Evolutionary conservation across 2,797 vertebrate species (phyloP).

Genomic region (Hydrocynus forskahlii): DNA sequence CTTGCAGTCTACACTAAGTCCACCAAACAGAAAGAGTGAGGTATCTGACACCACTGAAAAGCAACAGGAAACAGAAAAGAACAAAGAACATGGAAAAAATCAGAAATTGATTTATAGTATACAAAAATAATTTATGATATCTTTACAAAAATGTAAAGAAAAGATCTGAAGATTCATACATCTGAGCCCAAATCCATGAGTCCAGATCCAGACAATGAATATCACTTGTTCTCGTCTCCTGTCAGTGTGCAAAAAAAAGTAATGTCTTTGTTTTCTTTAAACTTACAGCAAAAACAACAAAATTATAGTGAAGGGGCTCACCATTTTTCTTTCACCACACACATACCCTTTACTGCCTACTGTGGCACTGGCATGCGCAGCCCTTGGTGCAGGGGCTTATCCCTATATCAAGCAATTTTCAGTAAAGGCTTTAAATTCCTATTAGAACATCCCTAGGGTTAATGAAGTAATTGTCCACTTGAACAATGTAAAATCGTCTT

Average conservation of each 20-base stretch:
- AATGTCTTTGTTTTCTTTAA: background rate
- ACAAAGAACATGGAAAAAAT: background rate
- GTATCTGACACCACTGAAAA: slow-evolving; percentile 79
- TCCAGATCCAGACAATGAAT: slow-evolving; percentile 90
- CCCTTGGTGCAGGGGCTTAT: slow-evolving; percentile 86
- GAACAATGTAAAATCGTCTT: slow-evolving; percentile 78
- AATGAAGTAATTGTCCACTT: no score
- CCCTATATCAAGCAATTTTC: slow-evolving; percentile 74
- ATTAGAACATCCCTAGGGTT: background rate
- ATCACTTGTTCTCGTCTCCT: slow-evolving; percentile 93
- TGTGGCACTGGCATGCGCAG: slow-evolving; percentile 87
- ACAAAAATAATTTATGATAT: background rate
- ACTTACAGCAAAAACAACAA: background rate
- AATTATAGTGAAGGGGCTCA: slow-evolving; percentile 65
- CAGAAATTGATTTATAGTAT: no score
- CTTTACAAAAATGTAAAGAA: no score
- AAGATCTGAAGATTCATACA: slow-evolving; percentile 72
- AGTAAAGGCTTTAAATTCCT: background rate
- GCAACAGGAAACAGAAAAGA: slow-evolving; percentile 19
- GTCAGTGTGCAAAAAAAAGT: slow-evolving; percentile 29
- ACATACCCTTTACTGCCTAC: slow-evolving; percentile 87
- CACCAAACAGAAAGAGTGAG: slow-evolving; percentile 91
- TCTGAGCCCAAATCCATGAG: slow-evolving; percentile 92
- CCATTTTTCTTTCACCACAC: slow-evolving; percentile 93
- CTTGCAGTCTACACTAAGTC: slow-evolving; percentile 90